phyloP scores from a whole-genome alignment of 2,888 invertebrate species.

The Flabesymbios commensalis region DNA sequence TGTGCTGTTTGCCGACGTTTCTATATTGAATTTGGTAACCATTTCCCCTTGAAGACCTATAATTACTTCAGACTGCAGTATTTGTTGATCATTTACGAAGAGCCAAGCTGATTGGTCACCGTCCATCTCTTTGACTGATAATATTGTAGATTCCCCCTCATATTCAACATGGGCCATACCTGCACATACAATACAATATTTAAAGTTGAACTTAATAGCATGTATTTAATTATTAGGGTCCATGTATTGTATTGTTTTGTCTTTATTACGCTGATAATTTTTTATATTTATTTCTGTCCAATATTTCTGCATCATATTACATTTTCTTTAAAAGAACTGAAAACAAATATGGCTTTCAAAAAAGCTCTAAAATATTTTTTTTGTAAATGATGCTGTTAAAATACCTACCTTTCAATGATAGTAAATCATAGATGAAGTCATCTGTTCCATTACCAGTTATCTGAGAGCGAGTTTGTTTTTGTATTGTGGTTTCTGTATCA shows the following conservation, averaged over 20 bases:
- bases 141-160: conserved; percentile 23
- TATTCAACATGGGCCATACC: conserved; percentile 40
- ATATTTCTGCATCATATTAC: too few relatives aligned
- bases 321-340: too few relatives aligned
- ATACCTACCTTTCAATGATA: conserved; percentile 40
- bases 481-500: conserved; percentile 31
- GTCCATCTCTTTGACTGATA: conserved; percentile 32
- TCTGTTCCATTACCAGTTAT: conserved; percentile 31
- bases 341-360: too few relatives aligned
- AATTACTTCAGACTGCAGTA: conserved; percentile 39
- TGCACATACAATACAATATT: too few relatives aligned
- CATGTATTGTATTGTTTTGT: too few relatives aligned
- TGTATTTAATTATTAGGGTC: too few relatives aligned
- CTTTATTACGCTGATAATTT: too few relatives aligned
- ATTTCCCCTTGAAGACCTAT: conserved; percentile 36
- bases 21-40: conserved; percentile 38
- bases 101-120: conserved; percentile 43
- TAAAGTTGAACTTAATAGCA: too few relatives aligned
- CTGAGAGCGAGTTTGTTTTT: conserved; percentile 37
- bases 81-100: conserved; percentile 35
- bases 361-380: too few relatives aligned
- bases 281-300: too few relatives aligned
- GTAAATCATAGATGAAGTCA: conserved; percentile 36
- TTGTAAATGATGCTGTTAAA: too few relatives aligned
- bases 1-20: conserved; percentile 34